These are phyloP conservation scores for Anabacerthia variegaticeps DNA, from an alignment of 2,797 vertebrate species.

Conservation along the genomic window DNA sequence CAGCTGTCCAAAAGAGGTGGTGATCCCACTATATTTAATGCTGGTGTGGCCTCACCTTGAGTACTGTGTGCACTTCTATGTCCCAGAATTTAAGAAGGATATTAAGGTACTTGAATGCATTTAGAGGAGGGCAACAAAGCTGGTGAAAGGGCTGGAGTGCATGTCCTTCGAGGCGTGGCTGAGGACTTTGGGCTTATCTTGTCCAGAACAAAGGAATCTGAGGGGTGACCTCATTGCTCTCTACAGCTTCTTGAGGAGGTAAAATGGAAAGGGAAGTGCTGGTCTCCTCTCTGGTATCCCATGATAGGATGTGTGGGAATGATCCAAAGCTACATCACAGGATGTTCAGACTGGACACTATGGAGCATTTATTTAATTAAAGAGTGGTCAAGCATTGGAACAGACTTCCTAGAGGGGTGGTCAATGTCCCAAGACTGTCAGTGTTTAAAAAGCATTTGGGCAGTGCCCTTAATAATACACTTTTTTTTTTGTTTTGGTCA, in stretches of 20 bases:
- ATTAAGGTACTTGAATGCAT: neutral
- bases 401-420: neutral
- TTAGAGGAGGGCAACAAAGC: neutral
- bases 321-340: neutral
- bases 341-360: neutral
- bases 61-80: fast-evolving
- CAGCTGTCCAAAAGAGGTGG: neutral
- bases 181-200: neutral
- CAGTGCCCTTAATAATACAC: neutral
- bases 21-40: neutral
- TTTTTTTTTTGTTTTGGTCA: neutral
- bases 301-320: neutral
- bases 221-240: neutral
- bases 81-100: neutral
- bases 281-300: neutral
- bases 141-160: neutral
- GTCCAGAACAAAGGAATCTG: neutral
- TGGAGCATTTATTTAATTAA: neutral
- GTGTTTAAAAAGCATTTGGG: neutral
- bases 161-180: neutral
- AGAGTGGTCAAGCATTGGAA: neutral
- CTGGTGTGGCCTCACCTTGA: neutral
- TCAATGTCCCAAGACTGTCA: neutral
- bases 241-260: neutral
- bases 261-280: neutral